Evolutionary conservation across 2,797 vertebrate genomes (phyloP).

Genomic region (Holocentrus rufus): DNA sequence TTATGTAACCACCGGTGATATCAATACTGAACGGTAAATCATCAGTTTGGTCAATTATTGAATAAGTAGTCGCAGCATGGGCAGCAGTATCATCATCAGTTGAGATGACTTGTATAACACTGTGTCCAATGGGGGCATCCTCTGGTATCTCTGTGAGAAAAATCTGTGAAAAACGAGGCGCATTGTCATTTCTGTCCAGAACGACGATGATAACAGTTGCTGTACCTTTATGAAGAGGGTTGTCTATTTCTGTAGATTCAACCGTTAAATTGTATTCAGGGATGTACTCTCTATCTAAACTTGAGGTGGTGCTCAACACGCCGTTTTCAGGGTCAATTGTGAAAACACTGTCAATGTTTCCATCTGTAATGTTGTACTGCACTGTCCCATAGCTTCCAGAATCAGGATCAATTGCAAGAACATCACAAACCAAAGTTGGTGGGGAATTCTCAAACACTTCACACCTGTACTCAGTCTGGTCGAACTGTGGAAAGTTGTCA

Average conservation of each 20-base stretch:
- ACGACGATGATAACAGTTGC: slow-evolving; percentile 72
- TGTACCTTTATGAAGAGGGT: slow-evolving; percentile 64
- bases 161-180: slow-evolving; percentile 80
- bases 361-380: slow-evolving; percentile 77
- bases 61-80: slow-evolving; percentile 77
- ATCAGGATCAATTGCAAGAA: slow-evolving; percentile 81
- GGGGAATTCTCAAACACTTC: slow-evolving; percentile 80
- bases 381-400: slow-evolving; percentile 71
- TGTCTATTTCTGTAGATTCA: slow-evolving; percentile 75
- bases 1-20: slow-evolving; percentile 71
- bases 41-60: slow-evolving; percentile 65
- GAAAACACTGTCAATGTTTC: slow-evolving; percentile 74
- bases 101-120: slow-evolving; percentile 71
- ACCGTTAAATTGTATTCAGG: slow-evolving; percentile 76
- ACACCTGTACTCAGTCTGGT: slow-evolving; percentile 76
- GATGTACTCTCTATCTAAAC: slow-evolving; percentile 80
- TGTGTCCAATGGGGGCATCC: slow-evolving; percentile 75
- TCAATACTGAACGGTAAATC: slow-evolving; percentile 77
- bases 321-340: slow-evolving; percentile 77
- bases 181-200: slow-evolving; percentile 83
- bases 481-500: slow-evolving; percentile 82
- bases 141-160: slow-evolving; percentile 76
- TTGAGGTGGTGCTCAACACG: slow-evolving; percentile 71
- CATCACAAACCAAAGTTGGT: slow-evolving; percentile 73
- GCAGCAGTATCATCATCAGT: slow-evolving; percentile 77